Evolutionary conservation across 2,888 invertebrate genomes (phyloP), one percentile per base, ranked within the genome.

Genomic region (Carcina quercana): DNA sequence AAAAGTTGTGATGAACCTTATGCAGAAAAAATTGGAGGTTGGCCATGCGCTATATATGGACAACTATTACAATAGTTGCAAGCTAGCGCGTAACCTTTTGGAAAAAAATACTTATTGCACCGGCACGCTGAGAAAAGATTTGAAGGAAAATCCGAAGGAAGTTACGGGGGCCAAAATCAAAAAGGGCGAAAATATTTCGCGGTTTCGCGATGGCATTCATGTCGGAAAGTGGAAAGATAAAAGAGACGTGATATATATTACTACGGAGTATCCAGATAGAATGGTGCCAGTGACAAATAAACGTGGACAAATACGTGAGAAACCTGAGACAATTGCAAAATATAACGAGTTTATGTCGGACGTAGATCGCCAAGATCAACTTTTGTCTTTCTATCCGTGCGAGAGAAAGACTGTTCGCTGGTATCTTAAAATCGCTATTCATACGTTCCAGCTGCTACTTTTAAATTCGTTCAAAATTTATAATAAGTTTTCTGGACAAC

Each of bases 61-160:
- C 20, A 38, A 35, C 13, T 37, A 19, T 36, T 40, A 36, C 22
- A 33, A 30, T 15, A 32, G 32, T 11, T 13, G 27, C 2, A 10
- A 5, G 4, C 13, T 40, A 12, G 20, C 36, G 1, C 13, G 32
- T 7, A 11, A 13, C 2, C 26, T 40, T 2, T 26, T 34, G 14
- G 27, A 22, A 3, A 14, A 30, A 1, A 27, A 32, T 7, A 37
- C 32, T 11, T 33, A 30, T 27, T 59, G 58, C 36, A 70, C 67
- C n/a, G 69, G 68, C 11, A 64, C 56, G 1, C 40, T 71, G 13
- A 50, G 45, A 5, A 47, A 53, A 34, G 47, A 51, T 13, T 19
- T 39, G 1, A 53, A 47, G 42, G 47, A 34, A 34, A 54, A 53
- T 49, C 54, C 53, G 4, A 20, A 33, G 2, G 46, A 42, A 8